Evolutionary conservation across 2,888 invertebrate species (phyloP).

Genomic region (Pomacea canaliculata): DNA sequence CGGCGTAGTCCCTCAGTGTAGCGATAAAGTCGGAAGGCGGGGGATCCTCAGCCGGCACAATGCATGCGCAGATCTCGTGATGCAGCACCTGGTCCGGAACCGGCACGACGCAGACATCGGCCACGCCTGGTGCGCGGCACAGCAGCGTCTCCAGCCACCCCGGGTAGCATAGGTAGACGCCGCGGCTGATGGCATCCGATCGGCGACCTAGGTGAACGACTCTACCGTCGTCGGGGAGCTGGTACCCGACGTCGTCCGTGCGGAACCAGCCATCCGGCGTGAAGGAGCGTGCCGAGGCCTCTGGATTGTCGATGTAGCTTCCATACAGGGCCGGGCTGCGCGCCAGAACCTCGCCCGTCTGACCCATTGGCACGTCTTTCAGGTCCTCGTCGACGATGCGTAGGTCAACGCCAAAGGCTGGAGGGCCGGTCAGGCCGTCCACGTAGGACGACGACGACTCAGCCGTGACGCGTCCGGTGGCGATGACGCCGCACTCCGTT

Average conservation of each 20-base stretch:
- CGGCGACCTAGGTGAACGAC: constrained; percentile 32
- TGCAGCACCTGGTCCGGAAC: constrained; percentile 33
- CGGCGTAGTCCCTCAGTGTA: constrained; percentile 19
- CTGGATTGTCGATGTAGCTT: constrained; percentile 30
- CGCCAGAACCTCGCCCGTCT: constrained; percentile 31
- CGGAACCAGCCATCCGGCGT: constrained; percentile 36
- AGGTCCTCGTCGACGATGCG: constrained; percentile 29
- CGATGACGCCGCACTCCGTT: constrained; percentile 33
- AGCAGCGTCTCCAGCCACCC: constrained; percentile 34
- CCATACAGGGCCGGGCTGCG: constrained; percentile 27
- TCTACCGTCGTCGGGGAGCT: constrained; percentile 15
- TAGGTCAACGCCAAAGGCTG: constrained; percentile 28
- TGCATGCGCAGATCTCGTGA: constrained; percentile 37
- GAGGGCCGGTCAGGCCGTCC: constrained; percentile 30
- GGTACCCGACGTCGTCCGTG: constrained; percentile 35
- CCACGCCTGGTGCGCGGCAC: constrained; percentile 16
- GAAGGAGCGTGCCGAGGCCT: constrained; percentile 22
- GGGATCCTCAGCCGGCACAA: constrained; percentile 15
- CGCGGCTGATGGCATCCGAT: constrained; percentile 34
- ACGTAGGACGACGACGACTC: constrained; percentile 1
- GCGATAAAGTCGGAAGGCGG: constrained; percentile 8
- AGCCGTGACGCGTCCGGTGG: constrained; percentile 27
- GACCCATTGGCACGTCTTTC: constrained; percentile 23
- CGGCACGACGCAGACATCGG: constrained; percentile 31
- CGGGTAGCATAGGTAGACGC: constrained; percentile 35